Evolutionary conservation across 2,113 vertebrate genomes (phyloP).

Genomic region (Erpornis zantholeuca): DNA sequence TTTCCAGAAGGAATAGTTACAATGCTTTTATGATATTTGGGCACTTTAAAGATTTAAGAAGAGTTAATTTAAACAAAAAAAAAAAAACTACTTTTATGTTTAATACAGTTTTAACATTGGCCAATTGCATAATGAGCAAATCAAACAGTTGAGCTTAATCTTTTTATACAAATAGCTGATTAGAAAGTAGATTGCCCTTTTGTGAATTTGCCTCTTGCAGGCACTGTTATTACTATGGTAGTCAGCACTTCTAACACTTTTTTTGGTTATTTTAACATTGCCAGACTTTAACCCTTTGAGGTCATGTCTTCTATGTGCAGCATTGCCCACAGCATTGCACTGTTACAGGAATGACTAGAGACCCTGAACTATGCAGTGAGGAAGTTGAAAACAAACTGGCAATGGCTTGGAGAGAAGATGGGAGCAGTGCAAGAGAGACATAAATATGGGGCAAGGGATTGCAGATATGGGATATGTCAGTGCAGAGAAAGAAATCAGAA

Average conservation of each 20-base stretch:
- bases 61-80: constrained; percentile 18
- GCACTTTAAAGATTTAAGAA: not conserved
- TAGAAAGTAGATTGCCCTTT: not conserved
- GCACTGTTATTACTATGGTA: not conserved
- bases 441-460: not conserved
- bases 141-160: not conserved
- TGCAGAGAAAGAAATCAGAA: not conserved
- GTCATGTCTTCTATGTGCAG: not conserved
- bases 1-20: not conserved
- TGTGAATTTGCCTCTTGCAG: not conserved
- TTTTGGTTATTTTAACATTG: not conserved
- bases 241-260: not conserved
- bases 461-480: not conserved
- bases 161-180: not conserved
- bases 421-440: not conserved
- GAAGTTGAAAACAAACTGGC: not conserved
- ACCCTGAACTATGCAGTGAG: not conserved
- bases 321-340: not conserved
- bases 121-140: not conserved
- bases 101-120: not conserved
- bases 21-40: not conserved
- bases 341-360: not conserved
- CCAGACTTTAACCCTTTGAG: not conserved
- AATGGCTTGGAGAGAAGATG: not conserved
- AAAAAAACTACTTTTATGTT: not conserved